phyloP scores from a whole-genome alignment of 2,888 invertebrate genomes.

The Drosophila formosana region DNA sequence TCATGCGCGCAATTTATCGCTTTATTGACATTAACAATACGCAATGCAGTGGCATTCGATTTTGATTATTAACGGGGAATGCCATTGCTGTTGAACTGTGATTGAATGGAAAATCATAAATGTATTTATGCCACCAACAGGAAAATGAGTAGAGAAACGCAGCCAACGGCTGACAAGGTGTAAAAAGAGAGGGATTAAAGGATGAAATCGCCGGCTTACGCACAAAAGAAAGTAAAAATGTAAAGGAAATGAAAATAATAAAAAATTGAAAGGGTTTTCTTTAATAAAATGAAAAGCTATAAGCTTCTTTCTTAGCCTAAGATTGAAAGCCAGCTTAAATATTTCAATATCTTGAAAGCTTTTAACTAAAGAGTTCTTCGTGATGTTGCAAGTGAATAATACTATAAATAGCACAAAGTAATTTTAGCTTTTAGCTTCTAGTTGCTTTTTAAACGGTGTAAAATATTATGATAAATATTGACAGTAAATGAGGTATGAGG shows the following conservation, averaged over 20 bases:
- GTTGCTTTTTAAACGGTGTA: neutral
- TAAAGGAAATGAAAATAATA: neutral
- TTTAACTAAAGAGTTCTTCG: no score
- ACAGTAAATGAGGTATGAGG: neutral
- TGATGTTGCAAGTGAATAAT: no score
- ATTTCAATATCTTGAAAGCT: neutral
- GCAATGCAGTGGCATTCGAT: conserved; percentile 11
- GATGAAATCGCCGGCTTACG: neutral
- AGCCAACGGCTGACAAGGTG: neutral
- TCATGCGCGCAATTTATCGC: neutral
- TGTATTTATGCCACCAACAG: conserved; percentile 15
- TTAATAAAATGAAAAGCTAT: neutral
- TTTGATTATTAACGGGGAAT: conserved; percentile 17
- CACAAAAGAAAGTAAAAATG: neutral
- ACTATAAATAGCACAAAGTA: neutral
- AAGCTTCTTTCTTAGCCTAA: neutral
- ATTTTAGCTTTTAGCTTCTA: neutral
- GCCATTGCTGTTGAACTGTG: conserved; percentile 19
- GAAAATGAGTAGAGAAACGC: conserved; percentile 3
- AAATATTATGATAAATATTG: neutral
- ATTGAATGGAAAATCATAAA: conserved; percentile 18
- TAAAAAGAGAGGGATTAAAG: neutral
- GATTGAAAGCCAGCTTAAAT: neutral
- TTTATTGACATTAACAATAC: neutral
- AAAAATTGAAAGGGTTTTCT: neutral